A percentile compares a stretch with the other conserved stretches of the same genome.
Conservation (phyloP, 2,797 vertebrate species). For the Distichodus sexfasciatus region DNA sequence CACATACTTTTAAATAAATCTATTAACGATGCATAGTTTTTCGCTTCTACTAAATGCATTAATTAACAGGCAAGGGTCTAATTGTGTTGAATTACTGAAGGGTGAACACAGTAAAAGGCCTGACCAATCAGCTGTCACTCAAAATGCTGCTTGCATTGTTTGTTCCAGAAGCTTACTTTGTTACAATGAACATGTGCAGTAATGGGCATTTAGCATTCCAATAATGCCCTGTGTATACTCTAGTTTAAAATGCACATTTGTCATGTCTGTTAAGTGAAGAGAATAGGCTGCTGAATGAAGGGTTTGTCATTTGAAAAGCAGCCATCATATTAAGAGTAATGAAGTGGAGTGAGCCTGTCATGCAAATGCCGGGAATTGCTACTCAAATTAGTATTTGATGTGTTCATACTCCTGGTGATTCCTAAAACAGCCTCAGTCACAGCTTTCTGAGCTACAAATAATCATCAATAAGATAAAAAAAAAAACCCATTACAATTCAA, state of each 20-base stretch:
- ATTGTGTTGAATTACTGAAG: conserved; percentile 71
- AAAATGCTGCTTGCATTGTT: conserved; percentile 51
- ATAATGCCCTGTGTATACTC: conserved; percentile 51
- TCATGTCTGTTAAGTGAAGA: conserved; percentile 38
- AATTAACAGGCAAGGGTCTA: conserved; percentile 63
- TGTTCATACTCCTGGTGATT: conserved; percentile 24
- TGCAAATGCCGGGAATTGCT: conserved; percentile 24
- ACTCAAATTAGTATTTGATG: conserved; percentile 29
- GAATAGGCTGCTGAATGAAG: conserved; percentile 40
- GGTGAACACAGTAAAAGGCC: conserved; percentile 65
- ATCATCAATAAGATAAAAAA: conserved; percentile 4
- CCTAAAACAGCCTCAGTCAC: conserved; percentile 29
- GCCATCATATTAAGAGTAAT: conserved; percentile 45
- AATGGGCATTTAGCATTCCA: conserved; percentile 39
- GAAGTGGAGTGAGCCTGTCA: conserved; percentile 30
- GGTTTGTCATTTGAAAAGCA: conserved; percentile 37
- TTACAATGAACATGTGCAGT: conserved; percentile 25
- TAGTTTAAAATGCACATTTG: conserved; percentile 48
- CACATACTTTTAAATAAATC: conserved; percentile 17
- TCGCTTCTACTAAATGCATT: conserved; percentile 39
- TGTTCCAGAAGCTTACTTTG: conserved; percentile 35
- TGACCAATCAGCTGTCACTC: conserved; percentile 72
- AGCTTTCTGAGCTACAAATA: conserved; percentile 15
- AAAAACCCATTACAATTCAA: conserved; percentile 16
- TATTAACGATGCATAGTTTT: conserved; percentile 34